Evolutionary conservation across 2,888 invertebrate genomes (phyloP), one percentile per base, ranked within the genome.

Genomic region (Caenorhabditis virilis): DNA sequence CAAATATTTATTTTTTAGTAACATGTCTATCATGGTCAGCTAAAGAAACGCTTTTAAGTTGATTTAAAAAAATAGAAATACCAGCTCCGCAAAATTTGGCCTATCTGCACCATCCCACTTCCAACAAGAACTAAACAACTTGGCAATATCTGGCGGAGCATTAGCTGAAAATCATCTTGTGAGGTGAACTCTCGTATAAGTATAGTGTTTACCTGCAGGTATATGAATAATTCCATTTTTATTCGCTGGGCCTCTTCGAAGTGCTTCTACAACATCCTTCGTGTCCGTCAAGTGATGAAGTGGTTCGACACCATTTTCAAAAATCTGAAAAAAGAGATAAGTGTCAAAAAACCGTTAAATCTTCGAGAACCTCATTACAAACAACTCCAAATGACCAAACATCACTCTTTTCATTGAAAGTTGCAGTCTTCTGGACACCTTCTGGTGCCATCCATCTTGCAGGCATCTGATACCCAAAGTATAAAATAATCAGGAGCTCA

Each of bases 301-400:
- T 4, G 66, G 66, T 15, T 23, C 15, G 2, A 2, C 2, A 15
- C 57, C 66, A 51, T 66, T 57, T 18, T 22, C 1, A 23, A 66
- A 66, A 6, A 61, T 61, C 61, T 65, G 23, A 11, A 46, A 57
- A 42, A 20, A 22, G 23, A n/a, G 16, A 27, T 7, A 20, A 18
- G 13, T 23, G n/a, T 16, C 13, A 36, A 18, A 2, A n/a, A 3
- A 4, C 9, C 22, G 9, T 35, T 15, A n/a, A 3, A 35, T 33
- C 15, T n/a, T n/a, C n/a, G n/a, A n/a, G n/a, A 16, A 55, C 62
- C 52, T 63, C 64, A 26, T 42, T 47, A n/a, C 51, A 64, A 15
- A 45, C 30, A 16, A 62, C 67, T 16, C 51, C 67, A 30, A 51
- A 67, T 16, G 43, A 43, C 62, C 62, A 67, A 39, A 67, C 62